Percentiles rank a stretch among this genome's conserved stretches.
phyloP scores from a whole-genome alignment of 2,113 vertebrate species.

The Motacilla tschutschensis region DNA sequence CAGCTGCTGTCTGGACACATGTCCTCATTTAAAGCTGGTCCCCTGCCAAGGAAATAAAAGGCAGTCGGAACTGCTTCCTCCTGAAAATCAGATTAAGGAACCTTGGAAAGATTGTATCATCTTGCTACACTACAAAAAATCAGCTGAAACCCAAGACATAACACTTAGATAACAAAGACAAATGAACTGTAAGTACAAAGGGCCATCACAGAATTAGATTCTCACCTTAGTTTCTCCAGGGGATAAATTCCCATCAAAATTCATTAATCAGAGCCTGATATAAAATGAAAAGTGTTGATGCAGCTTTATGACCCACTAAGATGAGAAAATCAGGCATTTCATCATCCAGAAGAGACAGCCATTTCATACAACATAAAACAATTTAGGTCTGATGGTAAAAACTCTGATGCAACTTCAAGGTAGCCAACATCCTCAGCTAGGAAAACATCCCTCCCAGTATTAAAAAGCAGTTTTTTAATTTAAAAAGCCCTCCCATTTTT shows the following conservation, averaged over 20 bases:
- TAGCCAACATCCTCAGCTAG: conserved; percentile 18
- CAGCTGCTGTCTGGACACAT: conserved; percentile 29
- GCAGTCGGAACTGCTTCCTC: conserved; percentile 20
- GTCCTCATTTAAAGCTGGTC: neutral
- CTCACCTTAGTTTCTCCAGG: neutral
- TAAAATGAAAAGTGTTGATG: neutral
- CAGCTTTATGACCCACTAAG: neutral
- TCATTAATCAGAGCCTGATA: neutral
- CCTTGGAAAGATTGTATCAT: neutral
- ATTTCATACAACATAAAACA: neutral
- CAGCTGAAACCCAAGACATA: neutral
- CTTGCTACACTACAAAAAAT: neutral
- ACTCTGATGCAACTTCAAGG: conserved; percentile 14
- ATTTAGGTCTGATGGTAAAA: neutral
- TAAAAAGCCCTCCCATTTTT: conserved; percentile 10
- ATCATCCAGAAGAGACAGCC: neutral
- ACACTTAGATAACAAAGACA: neutral
- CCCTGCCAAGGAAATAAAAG: conserved; percentile 26
- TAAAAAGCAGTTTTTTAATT: conserved; percentile 41
- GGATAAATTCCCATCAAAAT: neutral
- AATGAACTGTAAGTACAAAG: neutral
- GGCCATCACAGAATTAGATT: neutral
- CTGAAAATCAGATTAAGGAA: conserved; percentile 42
- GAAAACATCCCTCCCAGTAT: conserved; percentile 12
- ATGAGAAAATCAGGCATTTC: neutral